phyloP scores from a whole-genome alignment of 2,888 invertebrate species.

The Melolontha melolontha region DNA sequence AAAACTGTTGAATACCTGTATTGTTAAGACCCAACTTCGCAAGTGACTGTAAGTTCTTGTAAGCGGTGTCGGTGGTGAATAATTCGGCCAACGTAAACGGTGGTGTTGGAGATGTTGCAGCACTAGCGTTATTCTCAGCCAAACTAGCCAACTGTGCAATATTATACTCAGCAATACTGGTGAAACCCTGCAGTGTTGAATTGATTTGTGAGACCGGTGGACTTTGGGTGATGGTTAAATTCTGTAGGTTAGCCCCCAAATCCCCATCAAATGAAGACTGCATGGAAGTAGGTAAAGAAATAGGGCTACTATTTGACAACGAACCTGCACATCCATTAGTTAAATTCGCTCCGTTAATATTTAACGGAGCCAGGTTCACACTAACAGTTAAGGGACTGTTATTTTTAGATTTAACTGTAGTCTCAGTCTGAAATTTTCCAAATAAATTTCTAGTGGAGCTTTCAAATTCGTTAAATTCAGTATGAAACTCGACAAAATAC shows the following conservation, averaged over 20 bases:
- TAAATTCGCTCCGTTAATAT: constrained; percentile 54
- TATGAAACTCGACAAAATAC: constrained; percentile 84
- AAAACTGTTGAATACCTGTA: constrained; percentile 67
- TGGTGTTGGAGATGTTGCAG: constrained; percentile 66
- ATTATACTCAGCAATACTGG: constrained; percentile 89
- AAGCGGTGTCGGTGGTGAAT: constrained; percentile 82
- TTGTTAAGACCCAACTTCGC: constrained; percentile 84
- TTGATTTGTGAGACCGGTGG: constrained; percentile 64
- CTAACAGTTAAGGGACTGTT: constrained; percentile 68
- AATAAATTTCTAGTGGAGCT: constrained; percentile 77
- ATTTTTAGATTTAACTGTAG: constrained; percentile 58
- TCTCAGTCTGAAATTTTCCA: constrained; percentile 69
- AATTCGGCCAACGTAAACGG: constrained; percentile 81
- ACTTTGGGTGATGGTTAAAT: constrained; percentile 55
- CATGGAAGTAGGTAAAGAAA: constrained; percentile 76
- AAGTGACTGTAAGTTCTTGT: constrained; percentile 89
- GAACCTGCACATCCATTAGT: constrained; percentile 62
- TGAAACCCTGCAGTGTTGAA: constrained; percentile 68
- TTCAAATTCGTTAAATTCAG: constrained; percentile 84
- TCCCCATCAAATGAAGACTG: constrained; percentile 85
- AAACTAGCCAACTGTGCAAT: constrained; percentile 85
- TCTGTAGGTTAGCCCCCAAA: constrained; percentile 63
- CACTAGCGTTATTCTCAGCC: constrained; percentile 73
- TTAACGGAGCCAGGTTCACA: constrained; percentile 57
- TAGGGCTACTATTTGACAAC: constrained; percentile 77